Evolutionary conservation across 2,888 invertebrate genomes (phyloP), one percentile per base, ranked within the genome.

Genomic region (Chaitophorus viminalis): DNA sequence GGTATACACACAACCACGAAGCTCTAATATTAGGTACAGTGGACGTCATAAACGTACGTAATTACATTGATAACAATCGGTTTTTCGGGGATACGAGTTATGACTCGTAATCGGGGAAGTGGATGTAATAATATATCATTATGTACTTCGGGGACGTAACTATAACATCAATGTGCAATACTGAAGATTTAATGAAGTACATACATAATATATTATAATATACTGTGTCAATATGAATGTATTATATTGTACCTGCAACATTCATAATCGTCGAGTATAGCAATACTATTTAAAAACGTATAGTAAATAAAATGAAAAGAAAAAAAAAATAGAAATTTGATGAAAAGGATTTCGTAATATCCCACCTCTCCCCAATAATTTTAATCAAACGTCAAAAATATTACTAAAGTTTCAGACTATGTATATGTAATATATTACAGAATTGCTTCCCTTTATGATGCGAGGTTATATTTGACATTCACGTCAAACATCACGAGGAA

Each of bases 381-480:
- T 75, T 39, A 75, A 83, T 75, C 75, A 65, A 75, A 65, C 60
- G 29, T 83, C 75, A 36, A 75, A 68, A 33, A 46, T 31, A 33
- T n/a, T 65, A 81, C 82, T 70, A 31, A 29, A 68, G 65, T 68
- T 79, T 79, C 65, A 21, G 54, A 54, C 54, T 31, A 31, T 46
- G 3, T 75, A 25, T 11, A 39, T 9, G n/a, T 25, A 25, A 72
- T 74, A 76, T 76, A 21, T 36, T 36, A 5, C 9, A 17, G 29
- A 21, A 74, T 31, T n/a, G 72, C 4, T 74, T 82, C 36, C 72
- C 36, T 74, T 74, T 74, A 25, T 60, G n/a, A 25, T 60, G n/a
- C 29, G n/a, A 82, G 36, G 74, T 74, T 74, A 29, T 60, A 54
- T 82, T 82, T 82, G 74, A 82, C 74, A 60, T 82, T 74, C 17